Evolutionary conservation across 2,797 vertebrate species (phyloP), one percentile per base, ranked within the genome.

Genomic region (Halcyon chelicuti): DNA sequence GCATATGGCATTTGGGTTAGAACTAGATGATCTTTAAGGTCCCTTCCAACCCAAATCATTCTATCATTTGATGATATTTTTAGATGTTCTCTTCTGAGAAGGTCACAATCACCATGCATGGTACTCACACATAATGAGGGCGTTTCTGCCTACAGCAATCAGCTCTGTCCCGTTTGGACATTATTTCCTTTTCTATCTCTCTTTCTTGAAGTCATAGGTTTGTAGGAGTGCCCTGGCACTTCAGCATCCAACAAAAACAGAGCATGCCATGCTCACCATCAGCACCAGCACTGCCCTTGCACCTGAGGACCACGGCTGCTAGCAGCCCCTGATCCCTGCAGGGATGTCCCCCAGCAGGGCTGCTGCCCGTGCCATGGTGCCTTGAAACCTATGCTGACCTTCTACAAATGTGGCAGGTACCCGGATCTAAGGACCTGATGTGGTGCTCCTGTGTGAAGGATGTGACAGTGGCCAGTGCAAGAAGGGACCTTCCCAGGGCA

Each of bases 81-180:
- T 54, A 40, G 14, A 40, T 26, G 19, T 7, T 68, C 0, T 61
- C 9, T 87, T 67, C 26, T 12, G 12, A 91, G 66, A 88, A 78
- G 23, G 14, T 91, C 33, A 42, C 16, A 58, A 15, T 46, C 26
- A 35, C 6, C 23, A 18, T 10, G 29, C 37, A 14, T 5, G 5
- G 16, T 35, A 37, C 15, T 75, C 18, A 13, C 0, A 1, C 8
- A 19, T 4, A 46, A 35, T 2, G 1, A 23, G 26, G 21, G 2
- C 28, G 4, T 31, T 60, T 76, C 68, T 90, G 39, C 25, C 57
- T 74, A 26, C 37, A 67, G 60, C 39, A 44, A 46, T 14, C 46
- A 51, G 5, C 15, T 80, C 55, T 21, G 31, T 44, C 49, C 33
- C 37, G 8, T 65, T 86, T 39, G 37, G 42, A 47, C 8, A 3